Conservation (phyloP, 2,888 invertebrate species). For the Elysia crispata region DNA sequence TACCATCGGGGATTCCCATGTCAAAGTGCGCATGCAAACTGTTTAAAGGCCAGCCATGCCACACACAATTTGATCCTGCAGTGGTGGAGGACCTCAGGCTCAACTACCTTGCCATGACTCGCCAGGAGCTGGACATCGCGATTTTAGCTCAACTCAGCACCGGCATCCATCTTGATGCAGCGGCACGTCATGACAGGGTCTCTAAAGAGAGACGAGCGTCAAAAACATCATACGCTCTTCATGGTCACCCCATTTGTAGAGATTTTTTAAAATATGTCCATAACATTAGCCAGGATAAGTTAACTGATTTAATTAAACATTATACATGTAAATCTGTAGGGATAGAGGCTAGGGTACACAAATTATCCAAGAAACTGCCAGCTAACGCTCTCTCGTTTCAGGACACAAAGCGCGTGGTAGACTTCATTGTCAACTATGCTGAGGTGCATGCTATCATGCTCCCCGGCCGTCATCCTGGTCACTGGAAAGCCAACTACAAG, state of each 20-base stretch:
- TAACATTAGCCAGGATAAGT: neutral
- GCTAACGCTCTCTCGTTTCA: constrained; percentile 6
- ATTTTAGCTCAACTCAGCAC: too few species aligned
- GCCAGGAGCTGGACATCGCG: too few species aligned
- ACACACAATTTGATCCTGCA: too few species aligned
- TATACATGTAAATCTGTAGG: constrained; percentile 38
- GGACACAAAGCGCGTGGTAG: constrained; percentile 33
- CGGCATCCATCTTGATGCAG: too few species aligned
- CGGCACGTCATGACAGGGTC: too few species aligned
- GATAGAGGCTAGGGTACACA: constrained; percentile 15
- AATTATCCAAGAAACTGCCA: constrained; percentile 14
- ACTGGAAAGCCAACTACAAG: constrained; percentile 7
- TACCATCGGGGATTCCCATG: too few species aligned
- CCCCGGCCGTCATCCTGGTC: constrained; percentile 45
- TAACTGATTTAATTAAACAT: constrained; percentile 24
- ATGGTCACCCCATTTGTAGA: neutral
- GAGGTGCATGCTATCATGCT: constrained; percentile 49
- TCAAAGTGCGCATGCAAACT: too few species aligned
- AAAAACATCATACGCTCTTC: neutral
- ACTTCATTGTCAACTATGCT: constrained; percentile 46
- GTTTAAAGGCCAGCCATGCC: too few species aligned
- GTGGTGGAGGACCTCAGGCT: too few species aligned
- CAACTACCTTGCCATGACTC: too few species aligned
- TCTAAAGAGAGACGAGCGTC: neutral
- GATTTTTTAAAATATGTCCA: constrained; percentile 9